Conservation (phyloP, 2,113 vertebrate species). For the Melanocharis versteri region DNA sequence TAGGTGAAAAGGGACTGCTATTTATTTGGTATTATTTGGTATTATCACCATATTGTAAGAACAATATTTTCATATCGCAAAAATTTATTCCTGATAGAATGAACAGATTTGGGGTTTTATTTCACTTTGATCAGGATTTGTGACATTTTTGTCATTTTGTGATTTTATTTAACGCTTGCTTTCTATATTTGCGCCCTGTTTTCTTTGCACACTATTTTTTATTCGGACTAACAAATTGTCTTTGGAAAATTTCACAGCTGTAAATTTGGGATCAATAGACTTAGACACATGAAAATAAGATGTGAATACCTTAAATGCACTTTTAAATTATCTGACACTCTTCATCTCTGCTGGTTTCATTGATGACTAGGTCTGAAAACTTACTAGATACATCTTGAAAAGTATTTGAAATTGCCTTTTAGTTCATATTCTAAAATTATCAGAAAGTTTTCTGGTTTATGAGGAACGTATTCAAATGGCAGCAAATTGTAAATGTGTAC, state of each 20-base stretch:
- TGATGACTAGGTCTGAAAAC: not conserved
- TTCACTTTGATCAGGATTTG: not conserved
- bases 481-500: not conserved
- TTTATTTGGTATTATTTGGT: not conserved
- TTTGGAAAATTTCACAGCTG: not conserved
- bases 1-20: not conserved
- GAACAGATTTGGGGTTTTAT: not conserved
- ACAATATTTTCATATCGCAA: too few relatives aligned
- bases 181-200: not conserved
- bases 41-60: not conserved
- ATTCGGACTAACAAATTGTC: not conserved
- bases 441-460: not conserved
- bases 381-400: not conserved
- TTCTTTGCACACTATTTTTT: not conserved
- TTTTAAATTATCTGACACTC: not conserved
- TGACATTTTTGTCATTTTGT: too few relatives aligned
- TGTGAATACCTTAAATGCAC: not conserved
- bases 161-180: not conserved
- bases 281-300: not conserved
- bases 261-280: not conserved
- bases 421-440: not conserved
- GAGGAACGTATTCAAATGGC: not conserved
- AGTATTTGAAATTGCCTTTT: not conserved
- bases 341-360: not conserved
- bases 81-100: not conserved